Percentiles rank a stretch among this genome's conserved stretches.
Evolutionary conservation across 2,113 vertebrate species (phyloP).

Genomic region (Pristiophorus japonicus): DNA sequence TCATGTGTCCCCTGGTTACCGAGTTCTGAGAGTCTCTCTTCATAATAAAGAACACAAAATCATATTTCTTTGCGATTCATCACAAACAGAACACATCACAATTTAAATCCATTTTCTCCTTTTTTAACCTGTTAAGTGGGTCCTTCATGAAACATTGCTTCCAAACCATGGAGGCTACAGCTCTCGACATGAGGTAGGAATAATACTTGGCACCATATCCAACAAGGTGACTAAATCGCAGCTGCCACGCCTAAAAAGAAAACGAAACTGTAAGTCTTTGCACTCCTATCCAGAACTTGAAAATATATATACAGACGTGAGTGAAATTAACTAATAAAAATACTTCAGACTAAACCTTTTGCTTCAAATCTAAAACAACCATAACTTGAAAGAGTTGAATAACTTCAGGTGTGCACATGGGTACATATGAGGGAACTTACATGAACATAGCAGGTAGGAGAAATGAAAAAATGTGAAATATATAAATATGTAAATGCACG

Average conservation of each 20-base stretch:
- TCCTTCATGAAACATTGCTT: conserved; percentile 84
- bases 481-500: background rate
- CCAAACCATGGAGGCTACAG: conserved; percentile 96
- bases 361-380: background rate
- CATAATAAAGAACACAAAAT: background rate
- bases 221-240: conserved; percentile 90
- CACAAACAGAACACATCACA: background rate
- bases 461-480: background rate
- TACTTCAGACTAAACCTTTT: background rate
- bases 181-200: conserved; percentile 96
- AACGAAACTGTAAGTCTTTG: conserved; percentile 25
- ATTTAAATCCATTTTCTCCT: background rate
- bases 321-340: background rate
- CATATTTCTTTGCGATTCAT: background rate
- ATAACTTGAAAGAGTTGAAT: background rate
- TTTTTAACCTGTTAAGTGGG: conserved; percentile 77
- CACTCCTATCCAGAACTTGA: background rate
- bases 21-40: background rate
- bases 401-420: background rate
- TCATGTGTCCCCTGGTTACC: background rate
- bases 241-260: conserved; percentile 81
- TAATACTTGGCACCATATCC: conserved; percentile 97
- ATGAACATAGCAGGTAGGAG: background rate
- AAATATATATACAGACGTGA: background rate
- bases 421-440: background rate